These are phyloP conservation scores for Danionella cerebrum DNA, from an alignment of 2,113 vertebrate species.

Conservation along the genomic window DNA sequence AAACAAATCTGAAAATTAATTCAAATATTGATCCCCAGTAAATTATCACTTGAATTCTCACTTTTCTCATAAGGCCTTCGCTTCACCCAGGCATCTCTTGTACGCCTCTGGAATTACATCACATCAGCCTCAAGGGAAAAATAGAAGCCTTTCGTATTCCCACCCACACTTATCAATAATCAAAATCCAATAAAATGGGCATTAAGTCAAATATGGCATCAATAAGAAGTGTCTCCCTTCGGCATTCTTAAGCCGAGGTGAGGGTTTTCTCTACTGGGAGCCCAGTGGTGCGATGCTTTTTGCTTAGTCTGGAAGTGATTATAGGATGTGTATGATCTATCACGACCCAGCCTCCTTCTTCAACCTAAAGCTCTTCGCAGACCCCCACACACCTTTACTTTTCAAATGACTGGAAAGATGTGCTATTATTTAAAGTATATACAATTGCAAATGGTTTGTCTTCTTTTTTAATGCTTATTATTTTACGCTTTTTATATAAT, in stretches of 20 bases:
- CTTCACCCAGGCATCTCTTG: conserved; percentile 32
- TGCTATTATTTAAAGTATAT: too few species aligned
- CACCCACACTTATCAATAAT: conserved; percentile 58
- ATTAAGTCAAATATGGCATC: conserved; percentile 41
- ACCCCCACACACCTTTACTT: too few species aligned
- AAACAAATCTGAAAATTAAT: conserved; percentile 33
- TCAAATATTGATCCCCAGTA: conserved; percentile 37
- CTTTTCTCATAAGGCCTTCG: conserved; percentile 38
- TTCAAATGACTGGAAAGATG: too few species aligned
- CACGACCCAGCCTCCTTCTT: conserved; percentile 11
- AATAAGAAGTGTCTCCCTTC: conserved; percentile 11
- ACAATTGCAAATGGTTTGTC: too few species aligned
- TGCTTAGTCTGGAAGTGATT: conserved; percentile 21
- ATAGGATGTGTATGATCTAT: conserved; percentile 24
- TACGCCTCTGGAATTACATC: conserved; percentile 13
- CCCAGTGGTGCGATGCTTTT: not conserved
- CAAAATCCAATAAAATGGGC: conserved; percentile 48
- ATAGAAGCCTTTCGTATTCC: conserved; percentile 38
- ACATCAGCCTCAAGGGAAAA: conserved; percentile 19
- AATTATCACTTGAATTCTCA: conserved; percentile 36
- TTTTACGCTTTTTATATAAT: too few species aligned
- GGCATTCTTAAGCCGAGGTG: not conserved
- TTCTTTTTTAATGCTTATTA: too few species aligned
- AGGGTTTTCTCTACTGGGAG: not conserved
- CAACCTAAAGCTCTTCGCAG: conserved; percentile 19